Evolutionary conservation across 2,888 invertebrate species (phyloP).

Genomic region (Sphinx pinastri): DNA sequence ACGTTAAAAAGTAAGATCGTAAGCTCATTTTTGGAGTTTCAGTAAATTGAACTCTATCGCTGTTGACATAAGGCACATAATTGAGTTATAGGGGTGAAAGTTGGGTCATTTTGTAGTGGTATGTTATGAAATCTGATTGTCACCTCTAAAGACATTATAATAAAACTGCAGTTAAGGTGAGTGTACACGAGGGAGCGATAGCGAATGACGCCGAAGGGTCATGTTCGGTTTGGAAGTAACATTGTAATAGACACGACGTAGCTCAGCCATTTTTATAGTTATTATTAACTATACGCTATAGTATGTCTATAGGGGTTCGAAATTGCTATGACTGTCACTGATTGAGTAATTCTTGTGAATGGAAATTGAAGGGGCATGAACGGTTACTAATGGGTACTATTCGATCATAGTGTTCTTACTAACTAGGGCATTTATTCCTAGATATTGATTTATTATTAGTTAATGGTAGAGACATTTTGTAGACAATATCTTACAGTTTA

Average conservation of each 20-base stretch:
- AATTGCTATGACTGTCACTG: too few relatives aligned
- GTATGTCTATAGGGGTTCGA: background rate
- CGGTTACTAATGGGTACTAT: too few relatives aligned
- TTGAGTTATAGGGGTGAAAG: slow-evolving; percentile 1
- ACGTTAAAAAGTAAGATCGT: background rate
- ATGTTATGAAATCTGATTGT: slow-evolving; percentile 45
- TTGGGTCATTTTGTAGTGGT: slow-evolving; percentile 28
- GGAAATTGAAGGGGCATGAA: too few relatives aligned
- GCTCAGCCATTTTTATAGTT: too few relatives aligned
- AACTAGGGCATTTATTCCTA: too few relatives aligned
- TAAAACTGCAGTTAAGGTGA: slow-evolving; percentile 43
- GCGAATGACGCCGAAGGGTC: slow-evolving; percentile 28
- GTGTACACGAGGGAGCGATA: slow-evolving; percentile 32
- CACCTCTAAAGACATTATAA: slow-evolving; percentile 45
- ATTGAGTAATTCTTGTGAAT: too few relatives aligned
- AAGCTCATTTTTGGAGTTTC: slow-evolving; percentile 6
- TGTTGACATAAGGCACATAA: slow-evolving; percentile 9
- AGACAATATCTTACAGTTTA: too few relatives aligned
- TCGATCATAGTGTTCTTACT: too few relatives aligned
- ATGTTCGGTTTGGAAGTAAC: slow-evolving; percentile 28
- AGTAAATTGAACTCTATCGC: background rate
- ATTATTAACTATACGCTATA: background rate
- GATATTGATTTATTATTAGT: too few relatives aligned
- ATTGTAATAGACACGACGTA: background rate
- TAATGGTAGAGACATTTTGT: too few relatives aligned